A percentile compares a stretch with the other conserved stretches of the same genome.
These are phyloP conservation scores for Apodemia duryi DNA, from an alignment of 2,888 invertebrate species.

Conservation along the genomic window DNA sequence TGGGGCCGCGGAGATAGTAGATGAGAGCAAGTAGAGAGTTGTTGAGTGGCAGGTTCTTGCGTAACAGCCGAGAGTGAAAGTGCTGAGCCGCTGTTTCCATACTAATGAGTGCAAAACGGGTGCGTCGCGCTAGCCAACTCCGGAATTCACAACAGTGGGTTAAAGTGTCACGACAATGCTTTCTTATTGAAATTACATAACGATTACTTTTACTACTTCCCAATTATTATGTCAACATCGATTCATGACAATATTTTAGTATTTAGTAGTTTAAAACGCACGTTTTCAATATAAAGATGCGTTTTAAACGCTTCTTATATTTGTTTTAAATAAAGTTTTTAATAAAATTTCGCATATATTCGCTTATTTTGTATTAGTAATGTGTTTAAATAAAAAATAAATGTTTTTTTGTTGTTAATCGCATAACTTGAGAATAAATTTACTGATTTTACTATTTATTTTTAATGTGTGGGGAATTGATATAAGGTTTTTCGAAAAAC, in stretches of 20 bases:
- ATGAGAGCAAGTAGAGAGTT: constrained; percentile 55
- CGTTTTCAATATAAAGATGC: no score
- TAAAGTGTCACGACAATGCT: constrained; percentile 63
- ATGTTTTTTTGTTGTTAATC: no score
- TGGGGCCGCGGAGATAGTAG: constrained; percentile 46
- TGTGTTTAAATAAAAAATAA: no score
- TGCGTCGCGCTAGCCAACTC: constrained; percentile 49
- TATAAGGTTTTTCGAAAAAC: no score
- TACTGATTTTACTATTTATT: no score
- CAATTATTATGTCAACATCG: background rate
- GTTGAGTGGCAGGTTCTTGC: constrained; percentile 51
- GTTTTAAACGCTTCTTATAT: no score
- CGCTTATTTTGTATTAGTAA: no score
- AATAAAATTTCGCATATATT: no score
- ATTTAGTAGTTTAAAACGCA: background rate
- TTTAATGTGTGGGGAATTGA: no score
- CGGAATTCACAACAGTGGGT: constrained; percentile 59
- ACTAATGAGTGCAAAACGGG: constrained; percentile 68
- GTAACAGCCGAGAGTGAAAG: constrained; percentile 77
- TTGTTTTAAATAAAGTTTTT: no score
- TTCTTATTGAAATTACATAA: constrained; percentile 37
- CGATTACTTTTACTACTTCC: constrained; percentile 1
- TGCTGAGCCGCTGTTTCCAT: constrained; percentile 69
- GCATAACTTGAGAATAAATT: no score
- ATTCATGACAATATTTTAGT: background rate